Evolutionary conservation across 1,140 invertebrate genomes (phyloP).

Genomic region (Polyergus mexicanus): DNA sequence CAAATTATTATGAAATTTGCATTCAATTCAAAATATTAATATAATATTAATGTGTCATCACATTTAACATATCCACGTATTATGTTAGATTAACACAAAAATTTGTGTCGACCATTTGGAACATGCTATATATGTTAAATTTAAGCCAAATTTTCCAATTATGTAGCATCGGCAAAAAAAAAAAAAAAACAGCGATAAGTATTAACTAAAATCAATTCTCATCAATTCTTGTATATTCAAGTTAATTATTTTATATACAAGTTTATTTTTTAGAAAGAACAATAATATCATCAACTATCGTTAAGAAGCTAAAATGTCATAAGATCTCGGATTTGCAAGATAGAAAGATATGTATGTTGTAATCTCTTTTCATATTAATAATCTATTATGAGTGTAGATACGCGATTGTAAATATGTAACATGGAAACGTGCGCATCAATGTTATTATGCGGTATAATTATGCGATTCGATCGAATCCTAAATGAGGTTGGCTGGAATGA

Average conservation of each 20-base stretch:
- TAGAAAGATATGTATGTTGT: no score
- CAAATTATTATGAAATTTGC: no score
- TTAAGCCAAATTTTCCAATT: no score
- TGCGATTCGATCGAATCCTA: conserved; percentile 44
- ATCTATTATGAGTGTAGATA: neutral
- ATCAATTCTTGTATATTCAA: neutral
- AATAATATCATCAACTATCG: neutral
- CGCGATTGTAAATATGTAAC: neutral
- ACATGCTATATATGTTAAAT: no score
- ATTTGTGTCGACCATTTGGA: no score
- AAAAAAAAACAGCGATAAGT: no score
- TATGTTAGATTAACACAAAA: no score
- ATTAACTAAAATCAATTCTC: neutral
- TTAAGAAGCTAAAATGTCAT: neutral
- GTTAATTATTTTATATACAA: neutral
- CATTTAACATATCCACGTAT: no score
- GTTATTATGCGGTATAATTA: conserved; percentile 35
- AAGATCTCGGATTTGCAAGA: neutral
- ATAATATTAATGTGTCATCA: no score
- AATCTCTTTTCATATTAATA: no score
- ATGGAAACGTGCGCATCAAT: conserved; percentile 23
- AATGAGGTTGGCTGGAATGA: conserved; percentile 43
- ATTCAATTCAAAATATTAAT: no score
- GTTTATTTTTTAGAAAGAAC: neutral
- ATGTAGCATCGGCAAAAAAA: no score